Evolutionary conservation across 2,888 invertebrate genomes (phyloP).

Genomic region (Drepanosiphum platanoidis): DNA sequence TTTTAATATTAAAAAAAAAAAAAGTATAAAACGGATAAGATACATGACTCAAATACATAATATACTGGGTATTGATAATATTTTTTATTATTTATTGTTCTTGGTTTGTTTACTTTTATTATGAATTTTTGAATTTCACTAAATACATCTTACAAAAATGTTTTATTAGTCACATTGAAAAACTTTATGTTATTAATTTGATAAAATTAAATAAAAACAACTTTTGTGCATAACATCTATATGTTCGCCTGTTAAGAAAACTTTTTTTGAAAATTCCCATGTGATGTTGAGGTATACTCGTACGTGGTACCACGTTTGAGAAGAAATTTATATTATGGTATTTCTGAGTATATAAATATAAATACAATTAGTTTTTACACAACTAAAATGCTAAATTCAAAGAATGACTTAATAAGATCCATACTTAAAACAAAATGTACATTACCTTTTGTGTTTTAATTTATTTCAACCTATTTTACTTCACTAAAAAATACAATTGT

Average conservation of each 20-base stretch:
- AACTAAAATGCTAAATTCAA: neutral
- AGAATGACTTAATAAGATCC: neutral
- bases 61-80: too few relatives aligned
- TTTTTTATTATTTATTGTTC: too few relatives aligned
- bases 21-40: too few relatives aligned
- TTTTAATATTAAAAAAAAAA: too few relatives aligned
- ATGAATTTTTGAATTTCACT: neutral
- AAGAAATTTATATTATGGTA: neutral
- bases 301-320: neutral
- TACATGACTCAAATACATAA: too few relatives aligned
- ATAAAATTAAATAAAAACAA: conserved; percentile 28
- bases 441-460: neutral
- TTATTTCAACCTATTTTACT: too few relatives aligned
- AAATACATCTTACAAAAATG: neutral
- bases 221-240: neutral
- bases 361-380: neutral
- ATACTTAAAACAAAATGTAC: neutral
- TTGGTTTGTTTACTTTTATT: conserved; percentile 1
- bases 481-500: too few relatives aligned
- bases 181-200: conserved; percentile 24
- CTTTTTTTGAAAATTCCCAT: neutral
- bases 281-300: neutral
- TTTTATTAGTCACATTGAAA: conserved; percentile 16
- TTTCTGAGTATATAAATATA: neutral
- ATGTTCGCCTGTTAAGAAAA: neutral